Conservation (phyloP, 2,113 vertebrate species). For the Rhipidura dahli region DNA sequence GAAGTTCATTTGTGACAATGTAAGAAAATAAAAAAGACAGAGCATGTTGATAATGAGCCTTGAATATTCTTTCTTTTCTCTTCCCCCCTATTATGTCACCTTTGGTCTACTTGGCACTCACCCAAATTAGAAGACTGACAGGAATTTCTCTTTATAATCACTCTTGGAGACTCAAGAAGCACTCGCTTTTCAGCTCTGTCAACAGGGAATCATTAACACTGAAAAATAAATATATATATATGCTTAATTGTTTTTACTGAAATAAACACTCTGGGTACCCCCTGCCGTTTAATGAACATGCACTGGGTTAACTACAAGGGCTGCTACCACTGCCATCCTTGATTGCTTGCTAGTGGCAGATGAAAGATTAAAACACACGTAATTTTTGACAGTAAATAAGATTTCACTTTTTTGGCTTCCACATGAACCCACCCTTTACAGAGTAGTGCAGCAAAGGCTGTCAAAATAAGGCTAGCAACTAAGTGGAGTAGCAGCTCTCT, state of each 20-base stretch:
- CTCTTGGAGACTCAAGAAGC: conserved; percentile 49
- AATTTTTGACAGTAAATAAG: conserved; percentile 18
- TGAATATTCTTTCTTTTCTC: conserved; percentile 9
- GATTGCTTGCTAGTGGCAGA: conserved; percentile 36
- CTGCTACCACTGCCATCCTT: neutral
- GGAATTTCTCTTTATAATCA: conserved; percentile 58
- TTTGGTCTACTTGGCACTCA: conserved; percentile 46
- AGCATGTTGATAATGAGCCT: neutral
- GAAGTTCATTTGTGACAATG: neutral
- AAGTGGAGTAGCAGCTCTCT: neutral
- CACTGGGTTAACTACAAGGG: conserved; percentile 4
- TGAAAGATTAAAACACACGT: neutral
- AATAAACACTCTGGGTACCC: conserved; percentile 51
- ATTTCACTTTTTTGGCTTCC: conserved; percentile 19
- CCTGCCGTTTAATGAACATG: conserved; percentile 45
- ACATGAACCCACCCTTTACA: neutral
- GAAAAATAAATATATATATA: conserved; percentile 29
- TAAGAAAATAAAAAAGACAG: neutral
- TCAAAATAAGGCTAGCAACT: conserved; percentile 50
- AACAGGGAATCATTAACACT: conserved; percentile 58
- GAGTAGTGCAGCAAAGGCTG: conserved; percentile 10
- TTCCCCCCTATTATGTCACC: neutral
- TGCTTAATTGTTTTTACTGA: conserved; percentile 63
- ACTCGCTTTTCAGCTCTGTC: conserved; percentile 22
- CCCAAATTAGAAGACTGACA: conserved; percentile 55